Conservation (phyloP, 1,140 invertebrate genomes). For the Drosophila trapezifrons region DNA sequence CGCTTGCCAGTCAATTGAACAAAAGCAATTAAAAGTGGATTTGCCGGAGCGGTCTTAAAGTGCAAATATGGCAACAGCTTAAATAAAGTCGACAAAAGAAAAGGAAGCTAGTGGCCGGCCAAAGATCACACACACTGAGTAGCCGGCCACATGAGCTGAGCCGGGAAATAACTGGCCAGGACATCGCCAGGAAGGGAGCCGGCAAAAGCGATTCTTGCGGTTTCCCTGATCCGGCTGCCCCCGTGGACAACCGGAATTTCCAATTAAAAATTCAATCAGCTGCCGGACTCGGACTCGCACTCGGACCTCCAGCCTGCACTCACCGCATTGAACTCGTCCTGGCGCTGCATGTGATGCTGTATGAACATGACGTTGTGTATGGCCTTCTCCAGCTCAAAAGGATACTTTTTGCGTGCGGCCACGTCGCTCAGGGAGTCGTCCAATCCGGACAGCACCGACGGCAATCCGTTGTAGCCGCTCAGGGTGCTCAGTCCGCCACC, state of each 20-base stretch:
- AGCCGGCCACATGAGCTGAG: constrained; percentile 16
- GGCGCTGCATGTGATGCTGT: constrained; percentile 95
- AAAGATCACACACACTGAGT: constrained; percentile 17
- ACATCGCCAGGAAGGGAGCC: not conserved
- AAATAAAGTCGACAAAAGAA: constrained; percentile 69
- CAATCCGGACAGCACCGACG: constrained; percentile 91
- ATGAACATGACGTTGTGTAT: constrained; percentile 98
- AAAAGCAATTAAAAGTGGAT: constrained; percentile 84
- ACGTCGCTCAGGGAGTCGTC: constrained; percentile 93
- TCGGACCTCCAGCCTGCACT: constrained; percentile 16
- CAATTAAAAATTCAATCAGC: constrained; percentile 82
- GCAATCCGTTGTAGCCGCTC: constrained; percentile 91
- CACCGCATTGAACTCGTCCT: constrained; percentile 97
- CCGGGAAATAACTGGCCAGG: constrained; percentile 17
- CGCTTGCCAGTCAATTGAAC: constrained; percentile 82
- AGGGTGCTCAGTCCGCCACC: constrained; percentile 85
- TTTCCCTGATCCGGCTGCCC: constrained; percentile 32
- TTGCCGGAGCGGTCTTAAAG: constrained; percentile 67
- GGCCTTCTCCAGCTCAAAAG: constrained; percentile 95
- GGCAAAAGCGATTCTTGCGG: constrained; percentile 66
- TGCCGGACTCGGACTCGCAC: constrained; percentile 28
- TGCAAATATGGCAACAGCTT: constrained; percentile 74
- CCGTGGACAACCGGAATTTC: constrained; percentile 72
- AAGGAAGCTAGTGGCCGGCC: constrained; percentile 11
- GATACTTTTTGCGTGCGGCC: constrained; percentile 92